Base-by-base conservation (phyloP, 1,140 invertebrate species). In the Sycophaga agraensis region DNA sequence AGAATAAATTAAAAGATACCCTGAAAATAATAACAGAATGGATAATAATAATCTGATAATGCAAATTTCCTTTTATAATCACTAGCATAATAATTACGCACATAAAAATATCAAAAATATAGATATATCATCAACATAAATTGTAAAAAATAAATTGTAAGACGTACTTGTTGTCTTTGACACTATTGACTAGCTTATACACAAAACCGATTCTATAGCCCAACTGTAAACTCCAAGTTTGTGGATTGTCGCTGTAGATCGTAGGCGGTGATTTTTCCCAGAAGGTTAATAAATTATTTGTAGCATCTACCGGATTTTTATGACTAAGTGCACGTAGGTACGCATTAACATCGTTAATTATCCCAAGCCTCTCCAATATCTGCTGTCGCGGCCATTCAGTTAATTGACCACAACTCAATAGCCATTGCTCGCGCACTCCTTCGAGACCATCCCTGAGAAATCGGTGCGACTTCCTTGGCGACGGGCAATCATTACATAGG, bases 401-500 rank as follows among this genome's bases (percentile, higher is more conserved):
- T n/a, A n/a, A n/a, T n/a, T n/a, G n/a, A n/a, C n/a, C n/a, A n/a
- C n/a, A n/a, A n/a, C n/a, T n/a, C n/a, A n/a, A n/a, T n/a, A n/a
- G n/a, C 84, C 83, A 85, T 21, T 80, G 64, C 48, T 76, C 67
- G 22, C 68, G 63, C 0, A 68, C 35, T 16, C 74, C 69, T 2
- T 75, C 69, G 37, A 83, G 68, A 53, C 76, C 77, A 12, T 61
- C 62, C 16, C 14, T 24, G 4, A 60, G 31, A 21, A 9, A 37
- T 6, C 9, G 35, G 0, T 14, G 19, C 1, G 59, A 43, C 4
- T 0, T 55, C 6, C 0, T 4, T 14, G 14, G 31, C 1, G 19
- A 19, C 11, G 50, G 24, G 22, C 28, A 11, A 6, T 59, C 9
- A 4, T 37, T 45, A 22, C 26, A 53, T 0, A 55, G 9, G 17